These are phyloP conservation scores for Rutpela maculata DNA, from an alignment of 2,888 invertebrate genomes.

Conservation along the genomic window DNA sequence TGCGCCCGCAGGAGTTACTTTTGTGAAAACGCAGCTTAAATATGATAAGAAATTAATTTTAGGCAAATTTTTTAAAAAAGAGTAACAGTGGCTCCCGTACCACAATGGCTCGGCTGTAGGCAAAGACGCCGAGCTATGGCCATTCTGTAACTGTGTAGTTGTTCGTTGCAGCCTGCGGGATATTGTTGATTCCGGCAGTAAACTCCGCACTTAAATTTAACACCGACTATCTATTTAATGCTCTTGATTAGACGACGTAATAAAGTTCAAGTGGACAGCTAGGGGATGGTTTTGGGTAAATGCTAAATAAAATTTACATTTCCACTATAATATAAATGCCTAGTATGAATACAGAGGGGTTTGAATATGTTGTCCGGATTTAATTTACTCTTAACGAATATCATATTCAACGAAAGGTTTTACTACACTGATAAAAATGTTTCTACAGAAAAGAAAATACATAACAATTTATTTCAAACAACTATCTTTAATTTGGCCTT, in stretches of 20 bases:
- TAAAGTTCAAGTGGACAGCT: not conserved
- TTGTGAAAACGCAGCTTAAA: too few relatives aligned
- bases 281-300: not conserved
- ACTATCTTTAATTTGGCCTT: too few relatives aligned
- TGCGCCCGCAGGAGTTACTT: too few relatives aligned
- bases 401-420: too few relatives aligned
- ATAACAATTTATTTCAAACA: too few relatives aligned
- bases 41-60: too few relatives aligned
- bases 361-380: too few relatives aligned
- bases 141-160: not conserved
- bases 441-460: too few relatives aligned
- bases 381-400: too few relatives aligned
- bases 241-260: slow-evolving; percentile 7
- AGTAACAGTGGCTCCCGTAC: too few relatives aligned
- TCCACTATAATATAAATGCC: not conserved
- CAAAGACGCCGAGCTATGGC: not conserved
- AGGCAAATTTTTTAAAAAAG: too few relatives aligned
- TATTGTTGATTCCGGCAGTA: slow-evolving; percentile 10
- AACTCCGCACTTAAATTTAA: slow-evolving; percentile 2
- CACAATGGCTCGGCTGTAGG: slow-evolving; percentile 49
- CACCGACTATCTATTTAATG: slow-evolving; percentile 8
- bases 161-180: slow-evolving; percentile 4
- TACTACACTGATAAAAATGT: too few relatives aligned
- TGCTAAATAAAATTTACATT: not conserved
- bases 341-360: not conserved